Conservation (phyloP, 2,888 invertebrate species). For the Steromphala cineraria region DNA sequence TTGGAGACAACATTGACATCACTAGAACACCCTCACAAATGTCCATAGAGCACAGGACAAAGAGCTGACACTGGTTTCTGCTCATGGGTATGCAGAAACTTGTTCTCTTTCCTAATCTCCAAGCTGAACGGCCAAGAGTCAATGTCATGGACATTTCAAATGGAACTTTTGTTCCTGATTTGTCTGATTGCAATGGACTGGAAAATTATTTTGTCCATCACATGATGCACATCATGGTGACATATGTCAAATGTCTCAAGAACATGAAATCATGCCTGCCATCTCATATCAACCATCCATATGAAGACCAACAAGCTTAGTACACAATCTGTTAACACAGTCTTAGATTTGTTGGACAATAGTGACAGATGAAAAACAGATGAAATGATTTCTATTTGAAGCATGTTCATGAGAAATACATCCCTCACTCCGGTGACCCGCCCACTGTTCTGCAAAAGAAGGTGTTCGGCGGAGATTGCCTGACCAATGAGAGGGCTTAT, state of each 20-base stretch:
- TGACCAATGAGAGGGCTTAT: no score
- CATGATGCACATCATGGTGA: constrained; percentile 21
- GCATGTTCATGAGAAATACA: constrained; percentile 22
- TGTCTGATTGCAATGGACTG: background rate
- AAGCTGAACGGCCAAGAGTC: background rate
- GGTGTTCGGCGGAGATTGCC: no score
- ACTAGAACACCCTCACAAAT: background rate
- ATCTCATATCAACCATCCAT: constrained; percentile 9
- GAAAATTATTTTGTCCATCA: constrained; percentile 4
- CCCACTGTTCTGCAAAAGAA: constrained; percentile 28
- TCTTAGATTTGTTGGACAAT: constrained; percentile 26
- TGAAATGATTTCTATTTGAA: constrained; percentile 23
- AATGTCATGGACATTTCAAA: background rate
- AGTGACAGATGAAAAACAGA: constrained; percentile 24
- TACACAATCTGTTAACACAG: constrained; percentile 14
- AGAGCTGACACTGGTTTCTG: constrained; percentile 27
- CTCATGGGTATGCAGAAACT: background rate
- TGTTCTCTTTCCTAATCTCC: constrained; percentile 4
- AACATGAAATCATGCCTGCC: background rate
- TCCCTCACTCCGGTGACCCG: no score
- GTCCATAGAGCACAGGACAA: constrained; percentile 1
- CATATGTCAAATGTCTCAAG: background rate
- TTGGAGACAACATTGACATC: no score
- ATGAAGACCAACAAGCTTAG: background rate
- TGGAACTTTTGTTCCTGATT: background rate